phyloP scores from a whole-genome alignment of 2,888 invertebrate genomes.

The Parnassius mnemosyne region DNA sequence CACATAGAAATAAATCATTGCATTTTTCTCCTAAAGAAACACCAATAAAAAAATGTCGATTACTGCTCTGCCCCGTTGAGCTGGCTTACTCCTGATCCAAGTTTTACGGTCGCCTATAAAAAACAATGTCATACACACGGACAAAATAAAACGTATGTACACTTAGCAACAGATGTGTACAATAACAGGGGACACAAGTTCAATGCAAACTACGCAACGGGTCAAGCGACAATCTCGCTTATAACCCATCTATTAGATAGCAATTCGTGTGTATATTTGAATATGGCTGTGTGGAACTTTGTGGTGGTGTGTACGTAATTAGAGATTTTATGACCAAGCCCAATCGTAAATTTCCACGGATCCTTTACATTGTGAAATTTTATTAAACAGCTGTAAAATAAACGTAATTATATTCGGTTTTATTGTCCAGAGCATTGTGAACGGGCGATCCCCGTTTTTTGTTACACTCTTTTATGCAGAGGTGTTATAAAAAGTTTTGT shows the following conservation, averaged over 20 bases:
- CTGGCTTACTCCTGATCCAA: conserved; percentile 1
- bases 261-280: not conserved
- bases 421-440: conserved; percentile 39
- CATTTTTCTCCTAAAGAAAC: not conserved
- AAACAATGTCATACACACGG: conserved; percentile 28
- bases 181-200: not conserved
- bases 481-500: conserved; percentile 1
- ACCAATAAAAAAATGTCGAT: conserved; percentile 1
- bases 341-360: conserved; percentile 31
- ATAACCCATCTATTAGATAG: too few species aligned
- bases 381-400: conserved; percentile 47
- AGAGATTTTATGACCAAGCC: conserved; percentile 32
- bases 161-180: conserved; percentile 38
- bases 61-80: not conserved
- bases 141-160: conserved; percentile 27
- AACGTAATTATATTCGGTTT: conserved; percentile 40
- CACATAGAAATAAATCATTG: conserved; percentile 1
- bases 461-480: not conserved
- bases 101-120: conserved; percentile 29
- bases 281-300: not conserved
- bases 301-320: conserved; percentile 31
- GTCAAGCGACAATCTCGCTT: too few species aligned
- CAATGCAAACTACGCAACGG: not conserved
- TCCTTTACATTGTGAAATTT: conserved; percentile 43
- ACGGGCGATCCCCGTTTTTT: conserved; percentile 10